phyloP scores from a whole-genome alignment of 2,113 vertebrate genomes.

The Emydura subglobosa region DNA sequence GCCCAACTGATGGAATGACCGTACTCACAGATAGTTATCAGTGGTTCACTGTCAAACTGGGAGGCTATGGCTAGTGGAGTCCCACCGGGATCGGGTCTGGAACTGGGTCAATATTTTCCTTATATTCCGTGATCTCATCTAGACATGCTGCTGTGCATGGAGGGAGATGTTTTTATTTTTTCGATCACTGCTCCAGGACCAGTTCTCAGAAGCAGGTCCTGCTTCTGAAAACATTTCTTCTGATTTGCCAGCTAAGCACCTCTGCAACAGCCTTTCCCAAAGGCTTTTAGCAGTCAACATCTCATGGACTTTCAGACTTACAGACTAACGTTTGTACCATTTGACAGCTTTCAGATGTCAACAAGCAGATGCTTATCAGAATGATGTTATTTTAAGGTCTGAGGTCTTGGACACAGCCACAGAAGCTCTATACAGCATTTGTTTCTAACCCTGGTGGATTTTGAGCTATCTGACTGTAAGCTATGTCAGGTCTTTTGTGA shows the following conservation, averaged over 20 bases:
- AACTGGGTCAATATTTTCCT: neutral
- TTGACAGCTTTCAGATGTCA: slow-evolving; percentile 35
- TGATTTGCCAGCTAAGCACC: neutral
- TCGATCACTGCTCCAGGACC: neutral
- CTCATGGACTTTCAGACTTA: neutral
- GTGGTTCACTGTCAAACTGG: too few species aligned
- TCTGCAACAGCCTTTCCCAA: neutral
- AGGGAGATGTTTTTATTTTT: neutral
- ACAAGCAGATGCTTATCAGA: slow-evolving; percentile 42
- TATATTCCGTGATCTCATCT: neutral
- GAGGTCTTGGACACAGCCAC: slow-evolving; percentile 25
- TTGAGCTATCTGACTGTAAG: neutral
- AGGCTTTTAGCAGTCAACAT: neutral
- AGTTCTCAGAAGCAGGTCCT: neutral
- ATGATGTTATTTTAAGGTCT: slow-evolving; percentile 46
- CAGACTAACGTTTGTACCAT: slow-evolving; percentile 6
- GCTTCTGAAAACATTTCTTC: neutral
- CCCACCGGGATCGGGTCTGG: too few species aligned
- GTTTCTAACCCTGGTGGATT: slow-evolving; percentile 44
- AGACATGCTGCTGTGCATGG: neutral
- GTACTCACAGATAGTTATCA: too few species aligned
- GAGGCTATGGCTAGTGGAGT: too few species aligned
- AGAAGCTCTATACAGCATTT: neutral
- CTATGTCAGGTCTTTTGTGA: slow-evolving; percentile 25
- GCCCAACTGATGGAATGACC: too few species aligned